These are phyloP conservation scores for Macrochelys suwanniensis DNA, from an alignment of 2,797 vertebrate genomes.

Conservation along the genomic window DNA sequence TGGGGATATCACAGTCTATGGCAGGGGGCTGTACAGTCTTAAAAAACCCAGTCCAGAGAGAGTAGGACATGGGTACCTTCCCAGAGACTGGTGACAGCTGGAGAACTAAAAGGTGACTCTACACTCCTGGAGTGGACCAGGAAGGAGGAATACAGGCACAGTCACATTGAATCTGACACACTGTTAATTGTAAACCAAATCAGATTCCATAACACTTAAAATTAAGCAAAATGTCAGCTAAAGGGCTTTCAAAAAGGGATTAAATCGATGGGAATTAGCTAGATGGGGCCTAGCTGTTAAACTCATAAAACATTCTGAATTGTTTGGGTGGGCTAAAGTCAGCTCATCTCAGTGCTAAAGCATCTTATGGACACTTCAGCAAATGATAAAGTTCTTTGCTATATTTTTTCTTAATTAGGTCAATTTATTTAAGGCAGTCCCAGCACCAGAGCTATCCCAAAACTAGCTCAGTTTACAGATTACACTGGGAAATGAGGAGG, in stretches of 20 bases:
- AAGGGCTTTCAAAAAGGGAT: constrained; percentile 47
- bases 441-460: background rate
- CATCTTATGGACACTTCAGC: background rate
- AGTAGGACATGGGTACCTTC: too few species aligned
- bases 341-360: background rate
- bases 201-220: constrained; percentile 5
- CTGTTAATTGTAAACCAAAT: constrained; percentile 46
- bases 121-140: too few species aligned
- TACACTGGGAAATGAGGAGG: background rate
- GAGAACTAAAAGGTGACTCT: too few species aligned
- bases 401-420: constrained; percentile 37
- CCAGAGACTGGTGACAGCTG: too few species aligned
- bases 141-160: too few species aligned
- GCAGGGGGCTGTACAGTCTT: too few species aligned
- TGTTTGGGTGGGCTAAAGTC: background rate
- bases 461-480: background rate
- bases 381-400: background rate
- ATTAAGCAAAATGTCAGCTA: constrained; percentile 31
- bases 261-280: constrained; percentile 30
- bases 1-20: too few species aligned
- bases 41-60: too few species aligned
- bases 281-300: constrained; percentile 26
- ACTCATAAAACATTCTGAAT: constrained; percentile 1
- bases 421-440: background rate
- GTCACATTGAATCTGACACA: too few species aligned